Evolutionary conservation across 2,888 invertebrate genomes (phyloP).

Genomic region (Willowsia nigromaculata): DNA sequence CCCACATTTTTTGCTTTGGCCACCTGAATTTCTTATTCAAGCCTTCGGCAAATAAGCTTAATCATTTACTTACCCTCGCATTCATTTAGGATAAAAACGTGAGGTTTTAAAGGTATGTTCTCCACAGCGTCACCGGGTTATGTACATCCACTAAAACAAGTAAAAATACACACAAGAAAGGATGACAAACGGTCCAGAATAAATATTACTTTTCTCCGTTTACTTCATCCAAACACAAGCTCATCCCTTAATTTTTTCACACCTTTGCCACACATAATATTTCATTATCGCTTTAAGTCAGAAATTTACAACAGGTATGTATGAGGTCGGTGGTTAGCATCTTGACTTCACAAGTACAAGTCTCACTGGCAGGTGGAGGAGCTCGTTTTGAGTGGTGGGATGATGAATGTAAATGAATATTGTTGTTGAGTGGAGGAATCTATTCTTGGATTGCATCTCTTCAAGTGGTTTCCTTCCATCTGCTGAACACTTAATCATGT

Average conservation of each 20-base stretch:
- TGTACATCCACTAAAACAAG: not conserved
- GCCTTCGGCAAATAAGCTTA: too few species aligned
- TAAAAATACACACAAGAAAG: not conserved
- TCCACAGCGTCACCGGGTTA: too few species aligned
- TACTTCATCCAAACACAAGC: too few species aligned
- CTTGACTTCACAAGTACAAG: not conserved
- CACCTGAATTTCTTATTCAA: too few species aligned
- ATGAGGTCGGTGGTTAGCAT: not conserved
- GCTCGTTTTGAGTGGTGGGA: not conserved
- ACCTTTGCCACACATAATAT: conserved; percentile 5
- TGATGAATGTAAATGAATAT: not conserved
- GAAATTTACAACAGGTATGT: not conserved
- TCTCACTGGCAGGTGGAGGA: not conserved
- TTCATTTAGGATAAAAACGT: too few species aligned
- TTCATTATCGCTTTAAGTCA: conserved; percentile 5
- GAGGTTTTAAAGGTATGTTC: too few species aligned
- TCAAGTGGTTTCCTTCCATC: not conserved
- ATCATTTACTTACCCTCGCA: too few species aligned
- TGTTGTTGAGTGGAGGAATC: not conserved
- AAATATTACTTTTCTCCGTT: too few species aligned
- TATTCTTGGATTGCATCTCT: not conserved
- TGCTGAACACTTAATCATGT: not conserved
- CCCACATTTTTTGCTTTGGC: too few species aligned
- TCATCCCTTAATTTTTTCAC: too few species aligned
- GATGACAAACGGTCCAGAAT: not conserved